phyloP scores from a whole-genome alignment of 2,888 invertebrate species.

The Oscheius myriophilus region DNA sequence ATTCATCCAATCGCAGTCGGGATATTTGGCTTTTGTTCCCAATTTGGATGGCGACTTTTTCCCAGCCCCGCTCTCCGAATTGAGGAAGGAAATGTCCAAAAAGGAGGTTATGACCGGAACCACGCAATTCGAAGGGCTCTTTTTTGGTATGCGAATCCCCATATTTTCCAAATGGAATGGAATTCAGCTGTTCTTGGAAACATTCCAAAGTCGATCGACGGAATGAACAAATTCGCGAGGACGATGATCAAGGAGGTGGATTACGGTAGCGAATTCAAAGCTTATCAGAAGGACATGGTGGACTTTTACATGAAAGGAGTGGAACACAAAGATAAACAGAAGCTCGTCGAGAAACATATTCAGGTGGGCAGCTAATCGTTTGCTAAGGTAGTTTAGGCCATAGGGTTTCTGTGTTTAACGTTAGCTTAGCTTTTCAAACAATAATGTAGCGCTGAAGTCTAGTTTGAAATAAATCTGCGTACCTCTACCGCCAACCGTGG shows the following conservation, averaged over 20 bases:
- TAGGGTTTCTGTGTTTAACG: too few species aligned
- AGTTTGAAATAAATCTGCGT: too few species aligned
- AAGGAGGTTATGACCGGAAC: constrained; percentile 53
- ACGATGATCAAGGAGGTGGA: constrained; percentile 43
- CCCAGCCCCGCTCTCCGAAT: constrained; percentile 45
- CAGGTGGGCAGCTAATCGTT: constrained; percentile 34
- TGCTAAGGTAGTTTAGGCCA: too few species aligned
- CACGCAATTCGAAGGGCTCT: constrained; percentile 54
- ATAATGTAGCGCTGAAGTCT: too few species aligned
- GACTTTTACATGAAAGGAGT: constrained; percentile 44
- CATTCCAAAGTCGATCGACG: constrained; percentile 33
- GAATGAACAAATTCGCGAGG: constrained; percentile 38
- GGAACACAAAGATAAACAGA: constrained; percentile 43
- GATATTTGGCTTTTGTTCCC: constrained; percentile 52
- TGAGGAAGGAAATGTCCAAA: constrained; percentile 46
- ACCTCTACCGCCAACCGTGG: too few species aligned
- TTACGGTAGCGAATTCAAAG: constrained; percentile 34
- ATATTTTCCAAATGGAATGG: constrained; percentile 1
- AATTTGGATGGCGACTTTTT: constrained; percentile 57
- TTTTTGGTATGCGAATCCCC: constrained; percentile 43
- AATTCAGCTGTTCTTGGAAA: constrained; percentile 41
- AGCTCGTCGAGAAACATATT: constrained; percentile 33
- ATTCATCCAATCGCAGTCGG: constrained; percentile 44
- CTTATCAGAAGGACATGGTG: constrained; percentile 30
- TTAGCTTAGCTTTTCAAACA: too few species aligned